phyloP scores from a whole-genome alignment of 30 jellyfish, hydroid and myxozoan genomes.

The Haliclystus octoradiatus region DNA sequence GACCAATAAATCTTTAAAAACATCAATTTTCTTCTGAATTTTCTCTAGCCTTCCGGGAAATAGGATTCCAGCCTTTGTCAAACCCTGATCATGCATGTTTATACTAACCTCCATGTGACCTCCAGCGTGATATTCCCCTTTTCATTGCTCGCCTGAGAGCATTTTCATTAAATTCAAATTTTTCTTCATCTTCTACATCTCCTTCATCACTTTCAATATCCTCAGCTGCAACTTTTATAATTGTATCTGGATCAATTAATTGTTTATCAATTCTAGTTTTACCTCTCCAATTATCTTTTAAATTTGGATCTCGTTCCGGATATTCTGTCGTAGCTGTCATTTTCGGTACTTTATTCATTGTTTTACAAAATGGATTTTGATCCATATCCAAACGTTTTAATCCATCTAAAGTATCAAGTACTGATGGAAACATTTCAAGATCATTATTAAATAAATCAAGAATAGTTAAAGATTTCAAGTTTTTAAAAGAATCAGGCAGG shows the following conservation, averaged over 20 bases:
- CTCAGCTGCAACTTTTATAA: constrained; percentile 1
- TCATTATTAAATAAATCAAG: constrained; percentile 71
- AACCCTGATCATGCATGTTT: too few relatives aligned
- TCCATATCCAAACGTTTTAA: constrained; percentile 68
- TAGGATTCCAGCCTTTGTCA: too few relatives aligned
- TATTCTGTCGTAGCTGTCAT: constrained; percentile 45
- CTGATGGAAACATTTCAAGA: constrained; percentile 51
- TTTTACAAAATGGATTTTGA: constrained; percentile 23
- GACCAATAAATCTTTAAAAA: neutral
- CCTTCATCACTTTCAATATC: constrained; percentile 15
- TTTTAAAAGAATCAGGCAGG: constrained; percentile 48
- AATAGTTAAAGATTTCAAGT: constrained; percentile 29
- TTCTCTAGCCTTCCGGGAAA: too few relatives aligned
- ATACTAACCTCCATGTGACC: constrained; percentile 67
- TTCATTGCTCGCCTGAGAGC: constrained; percentile 51
- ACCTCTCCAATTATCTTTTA: constrained; percentile 78
- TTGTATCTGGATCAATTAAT: too few relatives aligned
- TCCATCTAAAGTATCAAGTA: constrained; percentile 14
- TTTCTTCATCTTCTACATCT: constrained; percentile 12
- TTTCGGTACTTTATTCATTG: constrained; percentile 42
- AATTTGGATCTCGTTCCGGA: constrained; percentile 67
- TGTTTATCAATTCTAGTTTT: constrained; percentile 49
- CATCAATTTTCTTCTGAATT: too few relatives aligned
- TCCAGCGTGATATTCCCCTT: constrained; percentile 85
- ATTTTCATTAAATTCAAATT: constrained; percentile 26